Base-by-base conservation (phyloP, 2,797 vertebrate genomes). In the Poecilia velifera region DNA sequence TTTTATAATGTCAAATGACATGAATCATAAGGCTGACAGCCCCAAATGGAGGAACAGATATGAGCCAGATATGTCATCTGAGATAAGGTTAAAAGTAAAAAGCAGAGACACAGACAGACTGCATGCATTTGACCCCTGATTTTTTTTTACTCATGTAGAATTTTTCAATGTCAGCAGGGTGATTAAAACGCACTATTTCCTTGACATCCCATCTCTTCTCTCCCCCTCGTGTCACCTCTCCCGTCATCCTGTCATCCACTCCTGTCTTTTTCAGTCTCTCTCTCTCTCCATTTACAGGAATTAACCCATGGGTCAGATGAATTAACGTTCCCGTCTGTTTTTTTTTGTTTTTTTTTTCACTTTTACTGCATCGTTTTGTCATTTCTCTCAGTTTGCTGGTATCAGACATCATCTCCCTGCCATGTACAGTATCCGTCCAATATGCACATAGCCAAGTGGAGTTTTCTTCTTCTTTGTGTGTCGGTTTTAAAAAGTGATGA, bases 1-100 rank as follows among this genome's bases (percentile, higher is more conserved):
- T 94, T 94, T 93, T 92, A 89, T 85, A 84, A 93, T 89, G 93
- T 94, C 93, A 94, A 84, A 91, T 90, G 85, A 89, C 87, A 94
- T 93, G 88, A 94, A 94, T 94, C 93, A 91, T 80, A 66, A 85
- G 85, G 82, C 84, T 91, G 92, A 93, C 92, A 87, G 89, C 85
- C 86, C 83, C 87, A 83, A 91, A 91, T 86, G 82, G 74, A 92
- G 79, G 85, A 91, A 84, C 82, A 93, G 88, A 94, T 92, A 92
- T 85, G 87, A 89, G 90, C 87, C 88, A 92, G 85, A 94, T 91
- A 91, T 94, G 93, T 91, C 93, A 91, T 73, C 16, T 68, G 76
- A 68, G 89, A 93, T 89, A 76, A 90, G 76, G 78, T 73, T 76
- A 55, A 87, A 59, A 72, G 78, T 82, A 73, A 86, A 84, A 87